Evolutionary conservation across 2,888 invertebrate genomes (phyloP).

Genomic region (Melanchra persicariae): DNA sequence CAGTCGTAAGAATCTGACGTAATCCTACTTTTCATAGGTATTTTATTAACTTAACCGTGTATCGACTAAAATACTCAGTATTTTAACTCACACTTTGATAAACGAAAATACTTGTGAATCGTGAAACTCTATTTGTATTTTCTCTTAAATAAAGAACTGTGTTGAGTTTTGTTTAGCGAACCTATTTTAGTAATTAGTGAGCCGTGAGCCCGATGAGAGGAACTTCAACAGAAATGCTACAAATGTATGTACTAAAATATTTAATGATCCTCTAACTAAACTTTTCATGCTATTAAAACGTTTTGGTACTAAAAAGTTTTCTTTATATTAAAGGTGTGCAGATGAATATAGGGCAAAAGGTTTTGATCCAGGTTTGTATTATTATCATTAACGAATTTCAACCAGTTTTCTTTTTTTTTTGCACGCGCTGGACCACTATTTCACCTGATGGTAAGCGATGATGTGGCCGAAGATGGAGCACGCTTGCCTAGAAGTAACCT

Average conservation of each 20-base stretch:
- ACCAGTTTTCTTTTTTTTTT: too few relatives aligned
- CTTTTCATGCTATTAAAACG: constrained; percentile 25
- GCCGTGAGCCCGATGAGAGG: constrained; percentile 25
- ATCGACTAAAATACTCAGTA: background rate
- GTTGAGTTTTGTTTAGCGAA: constrained; percentile 37
- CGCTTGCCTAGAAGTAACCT: too few relatives aligned
- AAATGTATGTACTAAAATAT: constrained; percentile 18
- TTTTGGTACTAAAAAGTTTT: constrained; percentile 10
- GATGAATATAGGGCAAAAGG: constrained; percentile 6
- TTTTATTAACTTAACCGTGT: background rate
- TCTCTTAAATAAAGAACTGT: constrained; percentile 36
- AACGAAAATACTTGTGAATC: constrained; percentile 1
- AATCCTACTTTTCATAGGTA: background rate
- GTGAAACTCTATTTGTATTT: constrained; percentile 23
- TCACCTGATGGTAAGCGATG: too few relatives aligned
- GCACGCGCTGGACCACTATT: too few relatives aligned
- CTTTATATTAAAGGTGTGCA: background rate
- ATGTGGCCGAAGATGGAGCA: too few relatives aligned
- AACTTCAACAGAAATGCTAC: constrained; percentile 33
- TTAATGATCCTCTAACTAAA: constrained; percentile 26
- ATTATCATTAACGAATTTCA: background rate
- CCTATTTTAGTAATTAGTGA: constrained; percentile 55
- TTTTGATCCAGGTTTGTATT: background rate
- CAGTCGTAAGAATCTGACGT: background rate
- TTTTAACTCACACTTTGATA: background rate